Conservation (phyloP, 1,140 invertebrate species). For the Calliphora vicina region DNA sequence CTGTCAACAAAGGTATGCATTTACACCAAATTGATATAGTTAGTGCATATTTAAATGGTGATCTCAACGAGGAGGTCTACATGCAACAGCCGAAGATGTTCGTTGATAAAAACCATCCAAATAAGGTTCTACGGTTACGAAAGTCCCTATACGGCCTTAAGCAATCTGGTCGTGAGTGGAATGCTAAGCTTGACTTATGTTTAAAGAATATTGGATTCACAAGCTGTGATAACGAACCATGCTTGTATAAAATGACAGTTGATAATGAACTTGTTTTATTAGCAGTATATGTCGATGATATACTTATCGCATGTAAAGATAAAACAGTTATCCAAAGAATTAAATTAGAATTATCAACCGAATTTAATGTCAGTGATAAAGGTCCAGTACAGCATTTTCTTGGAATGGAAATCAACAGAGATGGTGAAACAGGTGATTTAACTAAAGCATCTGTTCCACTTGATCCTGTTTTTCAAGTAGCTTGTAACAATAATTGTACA, state of each 20-base stretch:
- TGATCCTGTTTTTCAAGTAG: background rate
- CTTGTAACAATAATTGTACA: background rate
- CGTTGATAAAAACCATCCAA: no score
- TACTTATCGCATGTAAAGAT: background rate
- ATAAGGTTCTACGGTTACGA: no score
- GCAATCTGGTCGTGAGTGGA: slow-evolving; percentile 45
- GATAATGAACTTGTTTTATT: background rate
- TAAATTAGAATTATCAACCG: no score
- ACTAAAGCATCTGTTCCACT: background rate
- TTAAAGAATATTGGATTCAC: background rate
- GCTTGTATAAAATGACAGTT: background rate
- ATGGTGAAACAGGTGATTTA: no score
- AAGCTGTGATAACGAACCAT: background rate
- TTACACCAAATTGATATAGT: slow-evolving; percentile 38
- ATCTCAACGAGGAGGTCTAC: no score
- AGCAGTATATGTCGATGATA: background rate
- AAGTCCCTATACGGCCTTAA: slow-evolving; percentile 4
- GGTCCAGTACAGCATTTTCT: no score
- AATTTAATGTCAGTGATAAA: no score
- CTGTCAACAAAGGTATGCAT: slow-evolving; percentile 3
- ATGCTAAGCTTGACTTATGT: slow-evolving; percentile 32
- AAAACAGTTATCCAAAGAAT: no score
- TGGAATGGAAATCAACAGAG: no score
- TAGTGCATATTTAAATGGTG: slow-evolving; percentile 18
- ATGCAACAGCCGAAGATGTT: no score